phyloP scores from a whole-genome alignment of 2,888 invertebrate species.

The Zhengitettix transpicula region DNA sequence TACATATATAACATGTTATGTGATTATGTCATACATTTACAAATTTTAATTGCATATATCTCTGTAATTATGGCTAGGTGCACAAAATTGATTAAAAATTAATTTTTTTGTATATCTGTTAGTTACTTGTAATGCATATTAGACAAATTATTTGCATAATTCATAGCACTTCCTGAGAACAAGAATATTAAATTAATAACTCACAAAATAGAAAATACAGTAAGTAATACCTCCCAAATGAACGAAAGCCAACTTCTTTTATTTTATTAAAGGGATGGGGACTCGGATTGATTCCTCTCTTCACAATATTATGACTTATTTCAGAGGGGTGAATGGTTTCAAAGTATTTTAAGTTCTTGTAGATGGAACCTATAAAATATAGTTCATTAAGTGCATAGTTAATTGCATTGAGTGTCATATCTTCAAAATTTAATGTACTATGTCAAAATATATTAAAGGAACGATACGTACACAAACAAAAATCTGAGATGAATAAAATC shows the following conservation, averaged over 20 bases:
- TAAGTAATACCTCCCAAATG: constrained; percentile 42
- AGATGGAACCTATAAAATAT: constrained; percentile 40
- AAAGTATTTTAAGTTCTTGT: constrained; percentile 63
- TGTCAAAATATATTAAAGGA: no score
- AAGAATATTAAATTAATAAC: background rate
- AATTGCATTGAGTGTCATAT: no score
- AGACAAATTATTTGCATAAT: background rate
- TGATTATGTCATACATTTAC: background rate
- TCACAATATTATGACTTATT: constrained; percentile 60
- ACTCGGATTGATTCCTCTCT: constrained; percentile 65
- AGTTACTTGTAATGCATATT: no score
- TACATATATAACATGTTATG: background rate
- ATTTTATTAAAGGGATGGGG: constrained; percentile 73
- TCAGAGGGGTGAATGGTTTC: constrained; percentile 61
- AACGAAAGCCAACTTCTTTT: constrained; percentile 68
- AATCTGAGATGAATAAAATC: no score
- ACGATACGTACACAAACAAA: no score
- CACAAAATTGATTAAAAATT: no score
- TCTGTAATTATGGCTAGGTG: no score
- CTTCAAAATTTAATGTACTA: no score
- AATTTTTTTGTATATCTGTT: no score
- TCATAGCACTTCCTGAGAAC: background rate
- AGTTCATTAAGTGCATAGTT: no score
- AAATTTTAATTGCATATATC: background rate
- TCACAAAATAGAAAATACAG: background rate